phyloP scores from a whole-genome alignment of 2,888 invertebrate genomes.

The Melanchra persicariae region DNA sequence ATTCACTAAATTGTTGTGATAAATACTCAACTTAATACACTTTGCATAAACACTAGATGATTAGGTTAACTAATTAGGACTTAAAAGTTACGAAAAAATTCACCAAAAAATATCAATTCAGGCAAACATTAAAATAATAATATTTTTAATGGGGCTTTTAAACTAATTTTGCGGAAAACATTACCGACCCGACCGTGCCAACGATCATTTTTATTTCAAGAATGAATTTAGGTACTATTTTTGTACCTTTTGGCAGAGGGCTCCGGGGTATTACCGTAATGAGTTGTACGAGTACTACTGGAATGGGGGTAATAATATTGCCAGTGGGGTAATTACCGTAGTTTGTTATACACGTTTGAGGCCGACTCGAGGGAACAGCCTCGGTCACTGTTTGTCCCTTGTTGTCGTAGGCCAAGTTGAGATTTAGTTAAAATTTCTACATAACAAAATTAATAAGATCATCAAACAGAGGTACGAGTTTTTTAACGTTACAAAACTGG shows the following conservation, averaged over 20 bases:
- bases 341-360: constrained; percentile 41
- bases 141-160: constrained; percentile 29
- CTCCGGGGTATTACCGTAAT: constrained; percentile 36
- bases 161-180: constrained; percentile 37
- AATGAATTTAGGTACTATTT: constrained; percentile 43
- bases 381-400: constrained; percentile 17
- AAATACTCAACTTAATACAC: not conserved
- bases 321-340: constrained; percentile 38
- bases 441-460: not conserved
- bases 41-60: not conserved
- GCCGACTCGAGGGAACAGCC: constrained; percentile 28
- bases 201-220: constrained; percentile 46
- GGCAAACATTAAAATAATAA: constrained; percentile 22
- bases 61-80: not conserved
- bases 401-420: constrained; percentile 11
- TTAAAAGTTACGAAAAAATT: constrained; percentile 10
- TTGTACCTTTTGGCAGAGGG: constrained; percentile 35
- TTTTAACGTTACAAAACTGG: no score
- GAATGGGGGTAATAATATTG: constrained; percentile 20
- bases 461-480: no score
- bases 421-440: not conserved
- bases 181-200: constrained; percentile 19
- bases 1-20: not conserved
- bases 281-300: constrained; percentile 13
- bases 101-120: constrained; percentile 19